These are phyloP conservation scores for Amia ocellicauda DNA, from an alignment of 2,113 vertebrate genomes.

Conservation along the genomic window DNA sequence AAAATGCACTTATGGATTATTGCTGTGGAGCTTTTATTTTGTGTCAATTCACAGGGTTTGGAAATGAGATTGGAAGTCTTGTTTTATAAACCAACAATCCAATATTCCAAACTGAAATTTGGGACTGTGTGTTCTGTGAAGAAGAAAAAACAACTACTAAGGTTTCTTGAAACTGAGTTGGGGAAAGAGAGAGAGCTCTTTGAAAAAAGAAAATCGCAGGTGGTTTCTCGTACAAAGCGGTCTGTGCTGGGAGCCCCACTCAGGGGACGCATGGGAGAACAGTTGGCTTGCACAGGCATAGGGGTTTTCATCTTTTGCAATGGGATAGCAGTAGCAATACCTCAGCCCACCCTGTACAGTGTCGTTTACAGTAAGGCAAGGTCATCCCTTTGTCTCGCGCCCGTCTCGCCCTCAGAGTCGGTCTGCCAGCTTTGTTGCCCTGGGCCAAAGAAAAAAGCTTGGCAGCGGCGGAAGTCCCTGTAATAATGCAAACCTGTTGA, in stretches of 20 bases:
- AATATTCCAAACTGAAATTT: too few species aligned
- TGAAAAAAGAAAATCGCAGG: too few species aligned
- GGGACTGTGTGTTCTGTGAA: too few species aligned
- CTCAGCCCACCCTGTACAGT: slow-evolving; percentile 38
- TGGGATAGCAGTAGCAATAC: slow-evolving; percentile 25
- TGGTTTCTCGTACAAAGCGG: too few species aligned
- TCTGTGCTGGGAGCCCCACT: not conserved
- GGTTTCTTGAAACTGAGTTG: too few species aligned
- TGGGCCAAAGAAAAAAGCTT: slow-evolving; percentile 43
- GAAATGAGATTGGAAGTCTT: too few species aligned
- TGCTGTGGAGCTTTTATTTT: not conserved
- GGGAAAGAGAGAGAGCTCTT: too few species aligned
- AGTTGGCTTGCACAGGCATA: too few species aligned
- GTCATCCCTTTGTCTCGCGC: slow-evolving; percentile 44
- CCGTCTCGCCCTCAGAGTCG: slow-evolving; percentile 17
- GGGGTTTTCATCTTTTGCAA: not conserved
- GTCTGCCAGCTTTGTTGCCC: slow-evolving; percentile 24
- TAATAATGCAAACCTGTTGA: slow-evolving; percentile 52
- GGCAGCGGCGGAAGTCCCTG: slow-evolving; percentile 53
- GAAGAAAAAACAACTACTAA: too few species aligned
- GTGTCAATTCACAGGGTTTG: too few species aligned
- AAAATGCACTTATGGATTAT: slow-evolving; percentile 1
- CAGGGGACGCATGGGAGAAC: not conserved
- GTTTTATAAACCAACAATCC: too few species aligned
- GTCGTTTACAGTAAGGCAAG: slow-evolving; percentile 53